Percentiles rank a stretch among this genome's conserved stretches.
Evolutionary conservation across 2,888 invertebrate species (phyloP).

Genomic region (Mesorhabditis sp.): DNA sequence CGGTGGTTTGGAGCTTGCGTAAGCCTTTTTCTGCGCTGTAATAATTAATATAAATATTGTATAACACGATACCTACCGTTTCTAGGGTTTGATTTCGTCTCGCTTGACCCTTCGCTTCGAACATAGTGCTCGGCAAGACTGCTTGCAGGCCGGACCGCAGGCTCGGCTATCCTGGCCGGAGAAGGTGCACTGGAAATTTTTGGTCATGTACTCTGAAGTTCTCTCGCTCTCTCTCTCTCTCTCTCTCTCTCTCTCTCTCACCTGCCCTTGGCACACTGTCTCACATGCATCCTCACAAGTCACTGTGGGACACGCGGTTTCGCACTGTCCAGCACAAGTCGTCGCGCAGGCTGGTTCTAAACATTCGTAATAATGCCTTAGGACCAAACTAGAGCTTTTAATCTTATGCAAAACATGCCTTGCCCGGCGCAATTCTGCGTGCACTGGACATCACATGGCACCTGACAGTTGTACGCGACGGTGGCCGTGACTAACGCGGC

Average conservation of each 20-base stretch:
- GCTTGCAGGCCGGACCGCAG: conserved; percentile 33
- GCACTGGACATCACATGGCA: conserved; percentile 34
- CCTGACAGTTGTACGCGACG: conserved; percentile 30
- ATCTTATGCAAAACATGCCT: conserved; percentile 10
- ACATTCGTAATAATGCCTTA: neutral
- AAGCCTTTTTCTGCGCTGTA: too few species aligned
- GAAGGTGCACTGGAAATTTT: conserved; percentile 27
- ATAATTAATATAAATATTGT: too few species aligned
- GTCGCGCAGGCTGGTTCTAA: conserved; percentile 28
- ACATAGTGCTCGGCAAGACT: conserved; percentile 33
- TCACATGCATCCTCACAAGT: conserved; percentile 34
- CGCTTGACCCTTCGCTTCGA: conserved; percentile 32
- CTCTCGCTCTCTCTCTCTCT: too few species aligned
- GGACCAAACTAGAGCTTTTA: neutral
- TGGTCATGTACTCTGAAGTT: too few species aligned
- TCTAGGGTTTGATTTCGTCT: conserved; percentile 3
- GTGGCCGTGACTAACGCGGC: conserved; percentile 16
- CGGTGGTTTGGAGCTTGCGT: too few species aligned
- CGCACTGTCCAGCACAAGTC: conserved; percentile 30
- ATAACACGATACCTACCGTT: neutral
- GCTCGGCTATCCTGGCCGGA: conserved; percentile 29
- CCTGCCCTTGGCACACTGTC: conserved; percentile 29
- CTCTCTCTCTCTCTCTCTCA: neutral
- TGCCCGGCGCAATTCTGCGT: conserved; percentile 32
- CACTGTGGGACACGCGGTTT: conserved; percentile 31